Evolutionary conservation across 2,888 invertebrate genomes (phyloP).

Genomic region (Entomobrya proxima): DNA sequence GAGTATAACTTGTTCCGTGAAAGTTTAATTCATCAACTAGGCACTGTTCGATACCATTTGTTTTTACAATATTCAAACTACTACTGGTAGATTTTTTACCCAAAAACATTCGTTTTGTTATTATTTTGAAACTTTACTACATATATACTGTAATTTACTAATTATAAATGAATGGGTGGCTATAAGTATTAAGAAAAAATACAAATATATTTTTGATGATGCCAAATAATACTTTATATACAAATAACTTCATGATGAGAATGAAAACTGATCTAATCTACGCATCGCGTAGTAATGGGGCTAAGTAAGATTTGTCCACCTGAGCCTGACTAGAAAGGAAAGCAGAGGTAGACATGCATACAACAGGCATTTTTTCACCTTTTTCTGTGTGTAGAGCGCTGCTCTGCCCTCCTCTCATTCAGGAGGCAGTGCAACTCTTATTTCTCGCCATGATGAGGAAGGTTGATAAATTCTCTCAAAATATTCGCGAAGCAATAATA

Average conservation of each 20-base stretch:
- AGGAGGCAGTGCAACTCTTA: constrained; percentile 35
- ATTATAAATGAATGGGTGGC: too few relatives aligned
- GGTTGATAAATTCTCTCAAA: constrained; percentile 56
- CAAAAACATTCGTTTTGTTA: too few relatives aligned
- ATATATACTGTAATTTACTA: too few relatives aligned
- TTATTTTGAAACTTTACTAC: too few relatives aligned
- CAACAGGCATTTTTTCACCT: not conserved
- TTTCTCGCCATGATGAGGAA: constrained; percentile 26
- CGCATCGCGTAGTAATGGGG: constrained; percentile 61
- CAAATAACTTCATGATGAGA: constrained; percentile 53
- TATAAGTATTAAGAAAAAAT: not conserved
- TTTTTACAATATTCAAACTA: too few relatives aligned
- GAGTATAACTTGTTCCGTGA: too few relatives aligned
- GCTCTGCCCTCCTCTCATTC: constrained; percentile 11
- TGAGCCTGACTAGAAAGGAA: not conserved
- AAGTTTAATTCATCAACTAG: too few relatives aligned
- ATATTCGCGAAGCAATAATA: constrained; percentile 68
- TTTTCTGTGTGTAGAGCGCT: not conserved
- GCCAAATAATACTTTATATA: not conserved
- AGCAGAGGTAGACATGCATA: not conserved
- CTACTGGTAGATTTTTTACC: too few relatives aligned
- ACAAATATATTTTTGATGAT: constrained; percentile 24
- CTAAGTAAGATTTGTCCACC: constrained; percentile 14
- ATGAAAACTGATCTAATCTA: constrained; percentile 62
- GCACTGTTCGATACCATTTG: too few relatives aligned